phyloP scores from a whole-genome alignment of 2,888 invertebrate genomes.

The Coelopa pilipes region DNA sequence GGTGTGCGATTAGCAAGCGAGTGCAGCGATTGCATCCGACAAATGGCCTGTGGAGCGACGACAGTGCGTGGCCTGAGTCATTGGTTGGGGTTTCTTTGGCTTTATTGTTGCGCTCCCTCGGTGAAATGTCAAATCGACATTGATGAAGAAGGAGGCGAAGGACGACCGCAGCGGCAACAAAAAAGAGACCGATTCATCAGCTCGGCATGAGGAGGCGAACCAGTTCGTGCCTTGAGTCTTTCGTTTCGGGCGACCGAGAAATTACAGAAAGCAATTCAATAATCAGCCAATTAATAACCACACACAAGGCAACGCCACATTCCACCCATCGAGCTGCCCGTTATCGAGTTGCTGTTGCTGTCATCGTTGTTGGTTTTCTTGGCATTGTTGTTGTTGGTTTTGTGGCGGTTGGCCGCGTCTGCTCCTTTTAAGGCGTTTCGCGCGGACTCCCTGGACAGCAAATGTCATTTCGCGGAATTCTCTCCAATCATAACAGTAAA shows the following conservation, averaged over 20 bases:
- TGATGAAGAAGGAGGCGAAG: too few relatives aligned
- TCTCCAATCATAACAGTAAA: conserved; percentile 5
- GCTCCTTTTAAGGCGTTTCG: not conserved
- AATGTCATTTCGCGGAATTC: not conserved
- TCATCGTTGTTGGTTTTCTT: not conserved
- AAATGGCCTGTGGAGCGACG: too few relatives aligned
- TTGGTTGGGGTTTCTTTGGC: not conserved
- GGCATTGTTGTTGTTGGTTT: not conserved
- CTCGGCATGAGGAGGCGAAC: not conserved
- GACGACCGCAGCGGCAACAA: not conserved
- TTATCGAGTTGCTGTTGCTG: not conserved
- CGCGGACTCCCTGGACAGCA: not conserved
- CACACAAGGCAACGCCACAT: too few relatives aligned
- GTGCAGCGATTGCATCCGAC: too few relatives aligned
- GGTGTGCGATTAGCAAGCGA: too few relatives aligned
- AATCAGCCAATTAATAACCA: not conserved
- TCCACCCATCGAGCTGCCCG: not conserved
- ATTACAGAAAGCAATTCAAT: not conserved
- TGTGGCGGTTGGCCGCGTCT: not conserved
- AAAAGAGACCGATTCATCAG: too few relatives aligned
- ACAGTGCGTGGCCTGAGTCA: not conserved
- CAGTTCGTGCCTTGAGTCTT: conserved; percentile 6
- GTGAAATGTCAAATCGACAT: not conserved
- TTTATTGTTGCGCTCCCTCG: not conserved
- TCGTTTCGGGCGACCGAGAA: not conserved